Evolutionary conservation across 1,140 invertebrate species (phyloP).

Genomic region (Galleria mellonella): DNA sequence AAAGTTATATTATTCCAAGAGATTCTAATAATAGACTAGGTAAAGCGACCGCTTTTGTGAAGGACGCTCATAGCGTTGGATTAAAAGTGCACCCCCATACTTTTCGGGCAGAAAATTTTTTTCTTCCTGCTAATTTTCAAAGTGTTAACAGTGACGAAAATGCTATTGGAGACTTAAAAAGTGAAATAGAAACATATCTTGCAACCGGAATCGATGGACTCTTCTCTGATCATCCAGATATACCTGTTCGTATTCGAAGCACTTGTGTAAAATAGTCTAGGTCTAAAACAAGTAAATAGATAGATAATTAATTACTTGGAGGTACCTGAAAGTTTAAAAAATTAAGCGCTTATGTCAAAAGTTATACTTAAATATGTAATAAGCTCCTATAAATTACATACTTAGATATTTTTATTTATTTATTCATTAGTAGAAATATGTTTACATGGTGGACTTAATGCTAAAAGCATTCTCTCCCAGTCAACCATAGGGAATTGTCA

Average conservation of each 20-base stretch:
- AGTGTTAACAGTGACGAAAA: constrained; percentile 14
- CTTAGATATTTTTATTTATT: no score
- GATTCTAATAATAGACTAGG: constrained; percentile 33
- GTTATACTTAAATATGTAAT: no score
- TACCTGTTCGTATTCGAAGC: constrained; percentile 24
- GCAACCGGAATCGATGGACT: constrained; percentile 48
- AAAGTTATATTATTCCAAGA: constrained; percentile 55
- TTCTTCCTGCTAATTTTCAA: constrained; percentile 40
- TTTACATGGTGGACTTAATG: no score
- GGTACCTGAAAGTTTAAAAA: no score
- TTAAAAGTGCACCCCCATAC: constrained; percentile 59
- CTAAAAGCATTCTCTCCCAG: no score
- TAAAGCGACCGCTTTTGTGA: constrained; percentile 39
- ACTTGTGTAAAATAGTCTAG: constrained; percentile 6
- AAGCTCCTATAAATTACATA: no score
- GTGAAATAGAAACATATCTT: constrained; percentile 40
- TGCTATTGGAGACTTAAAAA: constrained; percentile 35
- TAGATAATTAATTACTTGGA: background rate
- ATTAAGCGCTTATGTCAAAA: no score
- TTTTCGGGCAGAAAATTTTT: constrained; percentile 54
- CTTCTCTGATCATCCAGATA: constrained; percentile 53
- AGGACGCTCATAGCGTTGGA: constrained; percentile 44
- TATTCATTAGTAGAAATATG: no score
- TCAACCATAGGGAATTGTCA: no score
- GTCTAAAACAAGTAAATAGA: background rate